phyloP scores from a whole-genome alignment of 2,113 vertebrate genomes.

The Stigmatopora argus region DNA sequence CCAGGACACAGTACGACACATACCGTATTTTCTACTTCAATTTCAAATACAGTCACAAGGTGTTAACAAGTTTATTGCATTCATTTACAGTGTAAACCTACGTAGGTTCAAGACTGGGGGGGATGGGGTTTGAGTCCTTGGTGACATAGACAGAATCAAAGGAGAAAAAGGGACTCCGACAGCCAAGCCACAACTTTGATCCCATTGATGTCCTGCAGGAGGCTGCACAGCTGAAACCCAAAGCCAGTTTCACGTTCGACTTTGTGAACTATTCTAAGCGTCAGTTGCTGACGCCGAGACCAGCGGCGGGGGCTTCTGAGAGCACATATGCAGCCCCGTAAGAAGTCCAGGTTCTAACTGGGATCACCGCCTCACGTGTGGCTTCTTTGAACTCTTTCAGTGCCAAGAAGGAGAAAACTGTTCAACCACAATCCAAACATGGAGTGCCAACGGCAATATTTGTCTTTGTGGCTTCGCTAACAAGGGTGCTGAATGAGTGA shows the following conservation, averaged over 20 bases:
- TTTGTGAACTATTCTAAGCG: constrained; percentile 80
- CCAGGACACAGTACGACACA: not conserved
- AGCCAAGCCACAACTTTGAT: constrained; percentile 53
- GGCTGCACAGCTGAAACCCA: constrained; percentile 72
- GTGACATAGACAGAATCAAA: constrained; percentile 25
- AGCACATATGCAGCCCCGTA: constrained; percentile 51
- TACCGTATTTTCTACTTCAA: not conserved
- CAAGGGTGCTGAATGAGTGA: no score
- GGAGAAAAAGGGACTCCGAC: constrained; percentile 40
- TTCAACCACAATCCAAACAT: no score
- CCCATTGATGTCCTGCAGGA: constrained; percentile 71
- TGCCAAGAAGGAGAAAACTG: constrained; percentile 31
- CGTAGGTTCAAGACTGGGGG: constrained; percentile 3
- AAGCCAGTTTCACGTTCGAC: constrained; percentile 73
- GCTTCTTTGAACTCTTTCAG: constrained; percentile 25
- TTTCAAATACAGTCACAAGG: not conserved
- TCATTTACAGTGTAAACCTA: no score
- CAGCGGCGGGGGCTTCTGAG: constrained; percentile 42
- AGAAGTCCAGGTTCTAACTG: constrained; percentile 46
- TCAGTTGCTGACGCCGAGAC: constrained; percentile 72
- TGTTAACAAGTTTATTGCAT: not conserved
- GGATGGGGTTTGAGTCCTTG: constrained; percentile 44
- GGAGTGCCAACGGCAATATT: no score
- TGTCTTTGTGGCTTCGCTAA: no score
- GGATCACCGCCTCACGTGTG: constrained; percentile 37